phyloP scores from a whole-genome alignment of 2,888 invertebrate species.

The Machimus rusticus region DNA sequence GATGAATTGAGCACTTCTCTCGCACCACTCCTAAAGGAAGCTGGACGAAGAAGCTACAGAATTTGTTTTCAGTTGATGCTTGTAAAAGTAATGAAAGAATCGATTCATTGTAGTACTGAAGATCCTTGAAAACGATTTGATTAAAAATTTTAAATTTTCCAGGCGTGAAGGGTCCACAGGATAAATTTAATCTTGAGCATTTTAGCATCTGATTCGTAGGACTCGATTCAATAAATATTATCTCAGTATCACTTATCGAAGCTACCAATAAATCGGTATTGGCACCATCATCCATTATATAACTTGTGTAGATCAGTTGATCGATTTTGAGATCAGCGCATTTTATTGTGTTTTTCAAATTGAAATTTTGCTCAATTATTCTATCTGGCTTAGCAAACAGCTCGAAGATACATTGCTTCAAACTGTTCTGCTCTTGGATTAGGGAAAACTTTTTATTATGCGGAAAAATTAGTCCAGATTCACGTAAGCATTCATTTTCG shows the following conservation, averaged over 20 bases:
- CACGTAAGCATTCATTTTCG: slow-evolving; percentile 75
- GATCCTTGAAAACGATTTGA: slow-evolving; percentile 68
- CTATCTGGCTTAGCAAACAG: slow-evolving; percentile 74
- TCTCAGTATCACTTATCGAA: slow-evolving; percentile 55
- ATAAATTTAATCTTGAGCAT: slow-evolving; percentile 67
- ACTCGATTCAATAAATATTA: slow-evolving; percentile 57
- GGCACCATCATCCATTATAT: slow-evolving; percentile 54
- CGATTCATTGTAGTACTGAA: slow-evolving; percentile 75
- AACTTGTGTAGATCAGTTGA: slow-evolving; percentile 51
- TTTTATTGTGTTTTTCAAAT: slow-evolving; percentile 65
- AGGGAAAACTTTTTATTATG: slow-evolving; percentile 80
- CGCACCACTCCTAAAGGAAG: slow-evolving; percentile 59
- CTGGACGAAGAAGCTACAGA: slow-evolving; percentile 64
- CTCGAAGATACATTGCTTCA: slow-evolving; percentile 71
- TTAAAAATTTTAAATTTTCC: slow-evolving; percentile 50
- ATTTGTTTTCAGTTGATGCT: slow-evolving; percentile 66
- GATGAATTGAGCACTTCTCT: slow-evolving; percentile 62
- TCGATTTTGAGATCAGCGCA: slow-evolving; percentile 59
- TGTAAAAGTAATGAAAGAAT: slow-evolving; percentile 76
- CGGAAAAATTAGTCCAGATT: slow-evolving; percentile 76
- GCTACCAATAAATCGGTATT: slow-evolving; percentile 55
- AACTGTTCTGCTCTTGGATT: slow-evolving; percentile 78
- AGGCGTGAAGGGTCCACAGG: slow-evolving; percentile 60
- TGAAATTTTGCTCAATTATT: slow-evolving; percentile 71
- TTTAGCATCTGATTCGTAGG: slow-evolving; percentile 60